Base-by-base conservation (phyloP, 2,888 invertebrate species). In the Maniola hyperantus region DNA sequence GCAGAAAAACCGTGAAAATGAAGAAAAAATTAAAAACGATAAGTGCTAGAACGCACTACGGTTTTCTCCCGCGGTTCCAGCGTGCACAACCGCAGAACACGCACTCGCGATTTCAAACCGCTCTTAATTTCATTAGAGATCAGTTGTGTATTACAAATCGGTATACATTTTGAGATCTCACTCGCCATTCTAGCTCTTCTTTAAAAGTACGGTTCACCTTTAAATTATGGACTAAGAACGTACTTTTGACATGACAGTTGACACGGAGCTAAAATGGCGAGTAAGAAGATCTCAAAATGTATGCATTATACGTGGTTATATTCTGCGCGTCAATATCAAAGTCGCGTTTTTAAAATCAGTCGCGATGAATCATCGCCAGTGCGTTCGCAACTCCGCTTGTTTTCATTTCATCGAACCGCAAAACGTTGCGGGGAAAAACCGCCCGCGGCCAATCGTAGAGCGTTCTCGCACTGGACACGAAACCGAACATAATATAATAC, bases 401-500 rank as follows among this genome's bases (percentile, higher is more conserved):
- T 42, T 42, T 11, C n/a, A 46, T 48, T 18, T 48, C 15, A 48
- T 48, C 4, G 18, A 8, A 48, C 18, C 48, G 48, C 48, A 48
- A 8, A 46, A 46, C 7, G n/a, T 15, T 15, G 46, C 13, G 46
- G n/a, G n/a, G 13, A 15, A 46, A 18, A 48, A 18, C 48, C 48
- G 48, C 48, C 48, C 15, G 48, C 48, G 48, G 48, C 18, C 15
- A 48, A 8, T 18, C 48, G 18, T 48, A 48, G 2, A 8, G 48
- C 48, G 15, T 48, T 18, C 48, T 2, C 7, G 33, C 51, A 26
- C 26, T 33, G 85, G 86, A 84, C 79, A 76, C 76, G 79, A 83
- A 87, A 88, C 81, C 78, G 85, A 86, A 87, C 34, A 89, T 89
- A 26, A 89, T 89, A 26, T 26, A 26, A 85, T 90, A 89, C 88